These are phyloP conservation scores for Augiades crinisus DNA, from an alignment of 2,888 invertebrate genomes.

Conservation along the genomic window DNA sequence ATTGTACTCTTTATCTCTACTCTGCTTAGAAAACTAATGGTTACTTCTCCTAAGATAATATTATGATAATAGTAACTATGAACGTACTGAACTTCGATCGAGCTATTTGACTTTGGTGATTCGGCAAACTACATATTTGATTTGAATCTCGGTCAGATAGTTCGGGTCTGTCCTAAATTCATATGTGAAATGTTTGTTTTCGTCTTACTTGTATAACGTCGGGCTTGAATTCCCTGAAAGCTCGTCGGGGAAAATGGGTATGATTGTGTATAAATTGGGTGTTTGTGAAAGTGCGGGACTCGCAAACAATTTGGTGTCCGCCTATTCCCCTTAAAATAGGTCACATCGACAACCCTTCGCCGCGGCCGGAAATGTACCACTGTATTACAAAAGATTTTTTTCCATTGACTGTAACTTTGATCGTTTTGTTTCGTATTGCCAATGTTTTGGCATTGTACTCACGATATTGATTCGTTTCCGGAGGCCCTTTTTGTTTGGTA, in stretches of 20 bases:
- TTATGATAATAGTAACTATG: too few species aligned
- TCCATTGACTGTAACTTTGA: constrained; percentile 9
- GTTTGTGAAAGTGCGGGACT: constrained; percentile 21
- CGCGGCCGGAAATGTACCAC: constrained; percentile 16
- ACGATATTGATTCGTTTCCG: neutral
- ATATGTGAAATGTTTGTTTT: constrained; percentile 18
- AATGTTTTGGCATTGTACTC: neutral
- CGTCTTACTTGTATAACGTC: constrained; percentile 7
- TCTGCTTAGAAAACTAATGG: too few species aligned
- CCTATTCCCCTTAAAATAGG: constrained; percentile 20
- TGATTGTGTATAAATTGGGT: constrained; percentile 27
- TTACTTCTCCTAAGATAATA: too few species aligned
- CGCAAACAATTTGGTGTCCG: constrained; percentile 21
- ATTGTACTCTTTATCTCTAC: too few species aligned
- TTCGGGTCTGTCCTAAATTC: constrained; percentile 10
- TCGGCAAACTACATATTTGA: constrained; percentile 11
- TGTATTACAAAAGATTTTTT: constrained; percentile 18
- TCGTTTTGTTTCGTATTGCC: constrained; percentile 10
- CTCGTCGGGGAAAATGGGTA: constrained; percentile 12
- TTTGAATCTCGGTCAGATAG: constrained; percentile 5
- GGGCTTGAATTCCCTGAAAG: neutral
- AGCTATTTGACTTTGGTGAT: constrained; percentile 8
- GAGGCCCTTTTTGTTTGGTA: too few species aligned
- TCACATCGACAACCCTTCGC: constrained; percentile 19
- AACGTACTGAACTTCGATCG: neutral